Evolutionary conservation across 2,797 vertebrate species (phyloP), one percentile per base, ranked within the genome.

Genomic region (Balearica regulorum): DNA sequence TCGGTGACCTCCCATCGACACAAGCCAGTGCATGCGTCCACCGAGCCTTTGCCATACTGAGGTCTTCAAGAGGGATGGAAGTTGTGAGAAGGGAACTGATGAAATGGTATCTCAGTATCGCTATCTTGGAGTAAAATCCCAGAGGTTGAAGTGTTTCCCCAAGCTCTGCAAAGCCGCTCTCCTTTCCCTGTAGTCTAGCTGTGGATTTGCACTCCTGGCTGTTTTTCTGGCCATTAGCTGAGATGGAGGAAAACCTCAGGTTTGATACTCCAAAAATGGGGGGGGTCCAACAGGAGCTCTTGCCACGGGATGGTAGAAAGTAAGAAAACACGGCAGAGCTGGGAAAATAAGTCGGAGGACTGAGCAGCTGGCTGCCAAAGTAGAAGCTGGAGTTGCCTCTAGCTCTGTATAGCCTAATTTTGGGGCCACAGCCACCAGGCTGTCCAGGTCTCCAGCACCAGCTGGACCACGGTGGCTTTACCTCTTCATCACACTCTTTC

Each of bases 11-110:
- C 58, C 25, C 16, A 1, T 12, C 1, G 2, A 31, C 22, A 44
- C 15, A 43, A 24, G 35, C 41, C 0, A 3, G 20, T 28, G 13
- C 17, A 17, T 2, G 0, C 1, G 1, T 44, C 78, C 55, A 17
- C 33, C 1, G 1, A 87, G 44, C 37, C 19, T 39, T 73, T 55
- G 41, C 66, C 6, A 2, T 69, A 13, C 3, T 1, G 6, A 75
- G 54, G 16, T 16, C 44, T 54, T 57, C 25, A 58, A 64, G 55
- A 60, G n/a, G 19, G n/a, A 4, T 68, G 58, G 75, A 43, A 19
- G 19, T 10, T 33, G 35, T 35, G 16, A 91, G 53, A 35, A 72
- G 21, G 41, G 25, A 80, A 64, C 21, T 39, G 58, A 15, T 61
- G 41, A 33, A 61, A 46, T 13, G 5, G 4, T 22, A 20, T 24